These are phyloP conservation scores for Varroa destructor DNA, from an alignment of 1,140 invertebrate species.

Conservation along the genomic window DNA sequence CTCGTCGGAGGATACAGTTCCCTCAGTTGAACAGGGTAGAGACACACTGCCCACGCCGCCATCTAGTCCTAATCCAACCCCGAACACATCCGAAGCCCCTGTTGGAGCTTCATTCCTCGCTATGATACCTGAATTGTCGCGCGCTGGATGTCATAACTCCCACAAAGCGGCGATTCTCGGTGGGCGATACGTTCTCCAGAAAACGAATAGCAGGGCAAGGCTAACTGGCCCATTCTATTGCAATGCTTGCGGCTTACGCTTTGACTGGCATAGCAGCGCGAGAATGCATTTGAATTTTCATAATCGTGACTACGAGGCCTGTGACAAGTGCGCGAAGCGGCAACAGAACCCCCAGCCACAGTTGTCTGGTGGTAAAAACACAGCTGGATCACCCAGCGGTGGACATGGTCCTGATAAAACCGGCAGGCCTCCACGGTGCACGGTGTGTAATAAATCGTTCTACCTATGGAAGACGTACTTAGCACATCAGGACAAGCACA, in stretches of 20 bases:
- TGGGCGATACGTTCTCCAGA: conserved; percentile 15
- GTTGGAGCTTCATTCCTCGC: conserved; percentile 19
- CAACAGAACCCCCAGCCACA: too few relatives aligned
- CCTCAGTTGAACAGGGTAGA: background rate
- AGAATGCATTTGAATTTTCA: conserved; percentile 23
- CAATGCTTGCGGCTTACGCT: conserved; percentile 15
- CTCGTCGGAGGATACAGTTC: background rate
- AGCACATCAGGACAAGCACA: conserved; percentile 19
- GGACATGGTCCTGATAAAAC: background rate
- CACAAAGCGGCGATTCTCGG: conserved; percentile 21
- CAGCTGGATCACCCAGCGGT: background rate
- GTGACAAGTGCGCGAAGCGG: conserved; percentile 16
- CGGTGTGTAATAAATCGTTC: conserved; percentile 13
- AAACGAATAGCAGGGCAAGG: conserved; percentile 14
- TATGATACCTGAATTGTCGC: background rate
- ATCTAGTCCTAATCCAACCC: background rate
- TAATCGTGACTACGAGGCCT: conserved; percentile 19
- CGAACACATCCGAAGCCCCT: background rate
- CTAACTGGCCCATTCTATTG: conserved; percentile 17
- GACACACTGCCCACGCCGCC: background rate
- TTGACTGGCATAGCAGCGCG: conserved; percentile 25
- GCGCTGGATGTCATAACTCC: conserved; percentile 14
- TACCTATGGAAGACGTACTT: conserved; percentile 24
- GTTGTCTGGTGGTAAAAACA: too few relatives aligned
- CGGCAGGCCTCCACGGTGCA: conserved; percentile 22